phyloP scores from a whole-genome alignment of 2,888 invertebrate species.

The Halocaridina rubra region DNA sequence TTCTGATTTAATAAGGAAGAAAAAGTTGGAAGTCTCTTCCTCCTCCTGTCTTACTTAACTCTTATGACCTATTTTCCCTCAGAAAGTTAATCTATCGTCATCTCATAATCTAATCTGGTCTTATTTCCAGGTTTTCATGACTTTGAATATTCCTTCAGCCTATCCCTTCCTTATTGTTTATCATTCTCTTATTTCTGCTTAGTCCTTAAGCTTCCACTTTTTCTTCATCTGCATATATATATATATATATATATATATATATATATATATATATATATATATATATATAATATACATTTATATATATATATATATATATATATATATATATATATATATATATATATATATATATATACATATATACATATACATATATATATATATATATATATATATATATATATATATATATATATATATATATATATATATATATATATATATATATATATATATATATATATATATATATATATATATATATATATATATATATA shows the following conservation, averaged over 20 bases:
- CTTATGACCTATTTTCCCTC: too few relatives aligned
- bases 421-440: constrained; percentile 1
- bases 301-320: not conserved
- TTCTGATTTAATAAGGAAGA: not conserved
- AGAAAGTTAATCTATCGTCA: too few relatives aligned
- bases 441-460: not conserved
- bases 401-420: not conserved
- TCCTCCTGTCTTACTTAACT: too few relatives aligned
- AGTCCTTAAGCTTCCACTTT: too few relatives aligned
- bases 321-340: not conserved
- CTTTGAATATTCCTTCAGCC: too few relatives aligned
- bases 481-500: too few relatives aligned
- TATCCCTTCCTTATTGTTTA: too few relatives aligned
- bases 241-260: not conserved
- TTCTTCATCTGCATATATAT: not conserved
- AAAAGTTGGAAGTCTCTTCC: not conserved
- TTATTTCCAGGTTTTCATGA: too few relatives aligned
- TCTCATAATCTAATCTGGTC: too few relatives aligned
- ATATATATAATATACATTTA: not conserved
- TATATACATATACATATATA: not conserved
- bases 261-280: not conserved
- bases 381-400: not conserved
- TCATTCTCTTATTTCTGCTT: too few relatives aligned
- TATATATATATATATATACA: not conserved
- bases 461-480: too few relatives aligned